Percentiles rank a stretch among this genome's conserved stretches.
phyloP scores from a whole-genome alignment of 2,888 invertebrate species.

The Pseudococcus viburni region DNA sequence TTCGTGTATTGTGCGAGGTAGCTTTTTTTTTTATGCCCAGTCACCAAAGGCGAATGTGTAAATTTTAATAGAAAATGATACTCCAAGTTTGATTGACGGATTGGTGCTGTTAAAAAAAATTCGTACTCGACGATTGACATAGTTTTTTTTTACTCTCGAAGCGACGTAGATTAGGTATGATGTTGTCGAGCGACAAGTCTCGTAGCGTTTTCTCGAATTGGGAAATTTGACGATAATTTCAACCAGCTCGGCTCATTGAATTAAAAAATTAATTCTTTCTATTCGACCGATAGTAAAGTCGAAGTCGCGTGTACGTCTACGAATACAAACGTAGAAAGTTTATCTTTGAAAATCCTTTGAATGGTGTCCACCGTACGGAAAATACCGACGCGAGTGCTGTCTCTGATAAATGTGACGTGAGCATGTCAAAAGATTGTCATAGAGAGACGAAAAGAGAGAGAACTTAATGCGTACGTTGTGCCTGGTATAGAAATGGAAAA shows the following conservation, averaged over 20 bases:
- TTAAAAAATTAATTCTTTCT: slow-evolving; percentile 24
- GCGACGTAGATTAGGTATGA: not conserved
- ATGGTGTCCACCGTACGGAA: not conserved
- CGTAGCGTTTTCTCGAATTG: not conserved
- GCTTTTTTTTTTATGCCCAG: not conserved
- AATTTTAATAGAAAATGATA: not conserved
- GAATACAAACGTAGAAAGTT: not conserved
- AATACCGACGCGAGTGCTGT: slow-evolving; percentile 4
- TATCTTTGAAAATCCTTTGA: not conserved
- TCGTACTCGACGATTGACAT: not conserved
- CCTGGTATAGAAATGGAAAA: not conserved
- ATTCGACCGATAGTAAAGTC: not conserved
- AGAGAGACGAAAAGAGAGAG: not conserved
- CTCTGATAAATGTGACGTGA: slow-evolving; percentile 21
- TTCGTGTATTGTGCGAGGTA: not conserved
- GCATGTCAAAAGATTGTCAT: not conserved
- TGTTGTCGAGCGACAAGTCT: not conserved
- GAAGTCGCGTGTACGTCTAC: not conserved
- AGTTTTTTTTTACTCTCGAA: slow-evolving; percentile 9
- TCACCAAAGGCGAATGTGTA: slow-evolving; percentile 35
- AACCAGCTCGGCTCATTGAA: slow-evolving; percentile 2
- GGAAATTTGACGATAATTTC: not conserved
- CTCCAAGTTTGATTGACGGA: slow-evolving; percentile 7
- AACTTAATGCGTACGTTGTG: slow-evolving; percentile 3
- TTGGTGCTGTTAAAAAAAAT: not conserved